Evolutionary conservation across 2,888 invertebrate genomes (phyloP).

Genomic region (Gastracanthus pulcherrimus): DNA sequence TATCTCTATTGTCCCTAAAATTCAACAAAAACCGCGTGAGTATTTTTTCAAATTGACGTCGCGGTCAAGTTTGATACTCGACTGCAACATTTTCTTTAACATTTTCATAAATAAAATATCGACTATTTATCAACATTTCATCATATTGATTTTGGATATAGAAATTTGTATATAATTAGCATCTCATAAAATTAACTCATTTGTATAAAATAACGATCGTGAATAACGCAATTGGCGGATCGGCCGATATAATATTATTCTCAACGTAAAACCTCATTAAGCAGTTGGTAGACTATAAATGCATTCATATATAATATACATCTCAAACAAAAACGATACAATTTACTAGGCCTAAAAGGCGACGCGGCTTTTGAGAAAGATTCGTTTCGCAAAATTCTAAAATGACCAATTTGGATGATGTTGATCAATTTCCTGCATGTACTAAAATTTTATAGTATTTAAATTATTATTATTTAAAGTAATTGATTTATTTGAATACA

Average conservation of each 20-base stretch:
- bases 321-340: constrained; percentile 63
- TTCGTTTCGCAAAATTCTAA: constrained; percentile 4
- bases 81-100: background rate
- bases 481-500: too few species aligned
- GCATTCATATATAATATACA: constrained; percentile 69
- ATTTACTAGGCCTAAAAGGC: constrained; percentile 76
- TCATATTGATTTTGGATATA: constrained; percentile 23
- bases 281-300: constrained; percentile 72
- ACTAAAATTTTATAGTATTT: too few species aligned
- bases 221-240: constrained; percentile 55
- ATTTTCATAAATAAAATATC: constrained; percentile 41
- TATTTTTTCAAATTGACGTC: background rate
- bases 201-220: constrained; percentile 42
- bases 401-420: background rate
- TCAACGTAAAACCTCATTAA: constrained; percentile 53
- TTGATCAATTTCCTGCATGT: too few species aligned
- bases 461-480: too few species aligned
- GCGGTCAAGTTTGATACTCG: background rate
- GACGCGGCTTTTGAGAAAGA: constrained; percentile 66
- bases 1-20: background rate
- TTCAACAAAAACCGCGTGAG: constrained; percentile 41
- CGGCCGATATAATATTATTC: constrained; percentile 53
- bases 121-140: constrained; percentile 15
- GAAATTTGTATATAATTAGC: background rate
- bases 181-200: constrained; percentile 37